Base-by-base conservation (phyloP, 2,113 vertebrate genomes). In the Morone saxatilis region DNA sequence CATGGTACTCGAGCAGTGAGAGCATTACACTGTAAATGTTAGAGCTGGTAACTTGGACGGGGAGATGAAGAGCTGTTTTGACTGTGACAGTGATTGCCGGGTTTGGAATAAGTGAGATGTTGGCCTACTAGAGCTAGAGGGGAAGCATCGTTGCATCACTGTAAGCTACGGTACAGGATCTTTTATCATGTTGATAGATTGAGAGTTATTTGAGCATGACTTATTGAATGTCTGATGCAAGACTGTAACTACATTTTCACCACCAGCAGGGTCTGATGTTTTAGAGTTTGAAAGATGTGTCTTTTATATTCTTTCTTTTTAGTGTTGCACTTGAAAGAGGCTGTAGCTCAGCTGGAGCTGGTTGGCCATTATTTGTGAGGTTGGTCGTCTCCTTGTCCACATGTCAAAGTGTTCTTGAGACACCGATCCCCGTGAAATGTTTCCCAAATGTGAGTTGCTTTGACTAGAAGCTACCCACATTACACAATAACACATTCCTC, bases 71-170 rank as follows among this genome's bases (percentile, higher is more conserved):
- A 82, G 43, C 31, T 56, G 78, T 47, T 73, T 43, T 25, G 57
- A 50, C 51, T 1, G 61, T 60, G 78, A 70, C 76, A 41, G 59
- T 53, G 81, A 86, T 85, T 60, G 77, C 85, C 62, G 56, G 72
- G 59, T 85, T 77, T 25, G 54, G 36, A 74, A 51, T 67, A 60
- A 76, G 61, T 16, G 43, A 40, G 41, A 71, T 13, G 41, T 76
- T 67, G 71, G 11, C 59, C 59, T 36, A 22, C 67, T 61, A 53
- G 22, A 59, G 71, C 40, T 69, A 0, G 65, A 43, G n/a, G 51
- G 51, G 72, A 13, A 66, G 50, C 17, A 13, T 17, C 4, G 0
- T 0, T 40, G 22, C 25, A 20, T 43, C 25, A 53, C 16, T 53
- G 19, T 19, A 14, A 57, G 13, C 31, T 20, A 16, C 57, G 51